A percentile compares a stretch with the other conserved stretches of the same genome.
Evolutionary conservation across 2,113 vertebrate species (phyloP).

Genomic region (Diglossa brunneiventris): DNA sequence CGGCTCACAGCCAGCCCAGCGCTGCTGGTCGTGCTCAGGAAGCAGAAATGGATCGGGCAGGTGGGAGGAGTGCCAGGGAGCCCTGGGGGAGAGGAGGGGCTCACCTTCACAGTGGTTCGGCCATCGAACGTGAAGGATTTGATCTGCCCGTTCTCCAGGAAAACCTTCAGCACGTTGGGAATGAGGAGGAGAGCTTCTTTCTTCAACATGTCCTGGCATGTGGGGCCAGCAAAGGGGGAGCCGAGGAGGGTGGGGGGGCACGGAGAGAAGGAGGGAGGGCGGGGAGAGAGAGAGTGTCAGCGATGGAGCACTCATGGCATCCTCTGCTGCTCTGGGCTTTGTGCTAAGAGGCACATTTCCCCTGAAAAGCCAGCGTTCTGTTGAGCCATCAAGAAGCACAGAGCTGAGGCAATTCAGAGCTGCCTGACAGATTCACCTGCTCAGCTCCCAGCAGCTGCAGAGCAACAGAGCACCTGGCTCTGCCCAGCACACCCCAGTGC

Average conservation of each 20-base stretch:
- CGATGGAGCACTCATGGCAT: neutral
- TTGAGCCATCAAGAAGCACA: neutral
- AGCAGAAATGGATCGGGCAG: neutral
- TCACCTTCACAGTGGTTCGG: constrained; percentile 95
- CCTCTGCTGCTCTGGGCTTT: neutral
- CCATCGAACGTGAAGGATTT: constrained; percentile 98
- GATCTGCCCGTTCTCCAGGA: constrained; percentile 98
- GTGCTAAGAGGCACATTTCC: neutral
- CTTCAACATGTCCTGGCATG: constrained; percentile 93
- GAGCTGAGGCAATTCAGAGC: neutral
- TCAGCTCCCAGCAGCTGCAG: neutral
- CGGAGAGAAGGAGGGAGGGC: neutral
- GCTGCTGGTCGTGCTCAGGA: neutral
- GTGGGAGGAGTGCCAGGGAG: fast-evolving
- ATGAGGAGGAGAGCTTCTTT: constrained; percentile 97
- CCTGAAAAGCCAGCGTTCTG: neutral
- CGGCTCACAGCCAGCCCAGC: neutral
- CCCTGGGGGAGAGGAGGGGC: neutral
- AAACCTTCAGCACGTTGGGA: constrained; percentile 97
- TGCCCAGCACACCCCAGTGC: neutral
- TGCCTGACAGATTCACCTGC: neutral
- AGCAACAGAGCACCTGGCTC: neutral
- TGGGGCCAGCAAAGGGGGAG: neutral
- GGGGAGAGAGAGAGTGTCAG: neutral
- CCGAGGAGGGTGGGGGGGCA: neutral